Percentiles rank a stretch among this genome's conserved stretches.
Conservation (phyloP, 92 coral and sea anemone species). For the Siderastrea siderea region DNA sequence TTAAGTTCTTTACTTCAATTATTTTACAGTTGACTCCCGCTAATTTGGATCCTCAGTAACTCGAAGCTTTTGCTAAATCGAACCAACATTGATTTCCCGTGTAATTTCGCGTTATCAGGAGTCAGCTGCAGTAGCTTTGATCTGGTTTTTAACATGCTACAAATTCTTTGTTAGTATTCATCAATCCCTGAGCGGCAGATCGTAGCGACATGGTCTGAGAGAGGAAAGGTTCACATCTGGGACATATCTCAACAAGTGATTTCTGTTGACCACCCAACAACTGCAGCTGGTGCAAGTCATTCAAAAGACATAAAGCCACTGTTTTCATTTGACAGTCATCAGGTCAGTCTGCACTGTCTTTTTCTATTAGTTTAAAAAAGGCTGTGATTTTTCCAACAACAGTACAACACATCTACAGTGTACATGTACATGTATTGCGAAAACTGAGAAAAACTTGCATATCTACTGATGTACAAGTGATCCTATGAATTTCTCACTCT, state of each 20-base stretch:
- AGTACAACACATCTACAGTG: too few species aligned
- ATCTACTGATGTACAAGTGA: too few species aligned
- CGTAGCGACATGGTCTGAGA: constrained; percentile 97
- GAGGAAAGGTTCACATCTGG: constrained; percentile 92
- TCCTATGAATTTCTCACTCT: background rate
- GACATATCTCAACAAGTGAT: constrained; percentile 86
- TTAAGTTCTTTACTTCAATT: too few species aligned
- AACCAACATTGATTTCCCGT: too few species aligned
- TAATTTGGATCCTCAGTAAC: too few species aligned
- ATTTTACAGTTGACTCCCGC: too few species aligned
- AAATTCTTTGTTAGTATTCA: constrained; percentile 68
- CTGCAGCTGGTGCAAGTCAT: constrained; percentile 52
- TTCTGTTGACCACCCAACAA: constrained; percentile 81
- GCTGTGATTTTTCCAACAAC: background rate
- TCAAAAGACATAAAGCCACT: constrained; percentile 70
- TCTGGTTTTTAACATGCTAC: too few species aligned
- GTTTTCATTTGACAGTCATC: constrained; percentile 87
- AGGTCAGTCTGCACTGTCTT: constrained; percentile 44
- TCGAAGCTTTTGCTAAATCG: too few species aligned
- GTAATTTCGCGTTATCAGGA: too few species aligned
- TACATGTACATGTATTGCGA: too few species aligned
- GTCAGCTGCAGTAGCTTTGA: too few species aligned
- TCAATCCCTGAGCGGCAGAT: constrained; percentile 87
- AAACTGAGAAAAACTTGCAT: too few species aligned
- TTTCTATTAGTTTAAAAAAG: background rate